Base-by-base conservation (phyloP, 2,797 vertebrate genomes). In the Parauchenoglanis punctatus region DNA sequence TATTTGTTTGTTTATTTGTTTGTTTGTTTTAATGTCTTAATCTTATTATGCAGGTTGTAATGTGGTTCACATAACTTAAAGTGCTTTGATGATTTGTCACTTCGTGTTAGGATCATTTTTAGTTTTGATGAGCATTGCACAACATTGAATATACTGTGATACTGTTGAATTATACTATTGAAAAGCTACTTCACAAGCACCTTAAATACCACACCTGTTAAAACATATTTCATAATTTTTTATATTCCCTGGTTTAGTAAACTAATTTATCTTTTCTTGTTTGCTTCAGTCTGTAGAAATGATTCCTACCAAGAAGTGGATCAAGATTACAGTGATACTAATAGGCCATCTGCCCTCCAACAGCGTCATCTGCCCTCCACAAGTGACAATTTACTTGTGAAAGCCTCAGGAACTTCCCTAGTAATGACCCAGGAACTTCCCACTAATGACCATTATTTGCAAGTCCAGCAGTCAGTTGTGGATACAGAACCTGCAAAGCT, bases 221-320 rank as follows among this genome's bases (percentile, higher is more conserved):
- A 77, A 54, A 52, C 17, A 35, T 17, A 58, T 78, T 35, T 73
- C 4, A 12, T 7, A 3, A 1, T 10, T 56, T 56, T 81, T 81
- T 81, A 15, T 81, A 28, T 44, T 17, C 12, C 6, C 5, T 61
- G 20, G 23, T 81, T 61, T n/a, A n/a, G 1, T 61, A 35, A 61
- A 17, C 58, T 17, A 58, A 25, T 46, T 61, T 81, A 15, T 63
- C 20, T 63, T 81, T 61, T 81, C 23, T 81, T 87, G 8, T 75
- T 88, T 35, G 23, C 81, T 90, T 75, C 86, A 96, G 95, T 93
- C 31, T 91, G 89, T 81, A 75, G 92, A 0, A 93, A 90, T 87
- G 95, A 96, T 88, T 40, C 92, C 28, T 92, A 91, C 46, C 92
- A 93, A 78, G 95, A 95, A 25, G 85, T 88, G 13, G 95, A 95